Percentiles rank a stretch among this genome's conserved stretches.
Evolutionary conservation across 1,140 invertebrate genomes (phyloP).

Genomic region (Halesus radiatus): DNA sequence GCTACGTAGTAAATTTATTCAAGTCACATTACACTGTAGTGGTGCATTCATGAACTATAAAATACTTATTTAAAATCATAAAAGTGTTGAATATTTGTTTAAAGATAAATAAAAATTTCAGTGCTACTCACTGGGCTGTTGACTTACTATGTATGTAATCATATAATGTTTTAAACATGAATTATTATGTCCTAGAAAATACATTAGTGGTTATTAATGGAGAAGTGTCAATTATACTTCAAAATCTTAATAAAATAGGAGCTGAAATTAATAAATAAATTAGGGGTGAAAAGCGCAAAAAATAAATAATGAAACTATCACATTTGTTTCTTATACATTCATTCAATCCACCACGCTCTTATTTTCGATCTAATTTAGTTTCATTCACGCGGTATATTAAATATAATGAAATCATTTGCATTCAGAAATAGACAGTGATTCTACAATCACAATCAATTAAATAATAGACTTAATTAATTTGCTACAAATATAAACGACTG

Average conservation of each 20-base stretch:
- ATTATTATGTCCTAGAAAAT: constrained; percentile 11
- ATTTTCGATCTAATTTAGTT: constrained; percentile 13
- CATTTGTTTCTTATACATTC: constrained; percentile 16
- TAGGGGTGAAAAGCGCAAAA: constrained; percentile 36
- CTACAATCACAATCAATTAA: too few relatives aligned
- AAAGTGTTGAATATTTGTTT: too few relatives aligned
- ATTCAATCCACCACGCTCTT: neutral
- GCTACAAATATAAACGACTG: constrained; percentile 2
- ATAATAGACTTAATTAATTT: neutral
- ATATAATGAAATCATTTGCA: neutral
- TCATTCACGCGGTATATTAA: constrained; percentile 32
- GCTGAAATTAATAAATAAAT: constrained; percentile 18
- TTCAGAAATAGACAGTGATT: too few relatives aligned
- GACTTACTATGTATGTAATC: too few relatives aligned
- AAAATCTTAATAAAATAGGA: constrained; percentile 9
- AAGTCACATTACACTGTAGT: too few relatives aligned
- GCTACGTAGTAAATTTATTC: too few relatives aligned
- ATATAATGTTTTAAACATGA: too few relatives aligned
- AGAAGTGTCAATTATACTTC: neutral
- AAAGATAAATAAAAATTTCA: too few relatives aligned
- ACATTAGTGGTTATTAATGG: neutral
- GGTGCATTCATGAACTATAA: too few relatives aligned
- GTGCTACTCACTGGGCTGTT: too few relatives aligned
- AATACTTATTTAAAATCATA: too few relatives aligned
- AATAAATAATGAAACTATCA: constrained; percentile 35